These are phyloP conservation scores for Myrmophylax atrothorax DNA, from an alignment of 2,113 vertebrate genomes.

Conservation along the genomic window DNA sequence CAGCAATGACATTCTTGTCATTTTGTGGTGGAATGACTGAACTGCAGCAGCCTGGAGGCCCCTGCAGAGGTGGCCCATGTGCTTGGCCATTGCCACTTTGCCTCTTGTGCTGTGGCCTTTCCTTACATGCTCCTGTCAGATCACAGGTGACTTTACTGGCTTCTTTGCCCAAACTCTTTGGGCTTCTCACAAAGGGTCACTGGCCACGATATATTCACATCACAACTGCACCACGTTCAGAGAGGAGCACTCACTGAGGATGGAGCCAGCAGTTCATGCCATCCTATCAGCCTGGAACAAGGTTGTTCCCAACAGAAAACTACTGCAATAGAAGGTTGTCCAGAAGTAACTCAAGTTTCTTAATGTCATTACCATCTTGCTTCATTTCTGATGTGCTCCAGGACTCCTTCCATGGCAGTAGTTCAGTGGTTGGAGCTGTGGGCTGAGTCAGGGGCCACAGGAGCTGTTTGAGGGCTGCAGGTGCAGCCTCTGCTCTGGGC, in stretches of 20 bases:
- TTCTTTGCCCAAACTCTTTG: neutral
- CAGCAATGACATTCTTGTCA: neutral
- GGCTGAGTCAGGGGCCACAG: neutral
- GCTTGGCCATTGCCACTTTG: neutral
- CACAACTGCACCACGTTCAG: fast-evolving
- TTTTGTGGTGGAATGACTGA: neutral
- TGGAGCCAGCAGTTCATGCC: neutral
- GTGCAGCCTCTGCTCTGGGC: neutral
- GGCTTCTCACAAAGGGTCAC: neutral
- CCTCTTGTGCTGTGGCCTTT: neutral
- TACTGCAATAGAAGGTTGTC: neutral
- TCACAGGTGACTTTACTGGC: neutral
- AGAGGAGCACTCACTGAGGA: neutral
- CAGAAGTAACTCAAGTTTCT: neutral
- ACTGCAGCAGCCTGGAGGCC: neutral
- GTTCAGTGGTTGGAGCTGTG: neutral
- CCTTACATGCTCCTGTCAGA: neutral
- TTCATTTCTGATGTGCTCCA: neutral
- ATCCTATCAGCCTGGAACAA: neutral
- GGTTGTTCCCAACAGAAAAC: neutral
- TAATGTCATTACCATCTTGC: neutral
- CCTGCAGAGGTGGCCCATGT: neutral
- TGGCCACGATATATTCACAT: fast-evolving
- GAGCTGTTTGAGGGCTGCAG: neutral
- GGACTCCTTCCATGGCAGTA: neutral